Evolutionary conservation across 1,140 invertebrate species (phyloP).

Genomic region (Drosophila miranda): DNA sequence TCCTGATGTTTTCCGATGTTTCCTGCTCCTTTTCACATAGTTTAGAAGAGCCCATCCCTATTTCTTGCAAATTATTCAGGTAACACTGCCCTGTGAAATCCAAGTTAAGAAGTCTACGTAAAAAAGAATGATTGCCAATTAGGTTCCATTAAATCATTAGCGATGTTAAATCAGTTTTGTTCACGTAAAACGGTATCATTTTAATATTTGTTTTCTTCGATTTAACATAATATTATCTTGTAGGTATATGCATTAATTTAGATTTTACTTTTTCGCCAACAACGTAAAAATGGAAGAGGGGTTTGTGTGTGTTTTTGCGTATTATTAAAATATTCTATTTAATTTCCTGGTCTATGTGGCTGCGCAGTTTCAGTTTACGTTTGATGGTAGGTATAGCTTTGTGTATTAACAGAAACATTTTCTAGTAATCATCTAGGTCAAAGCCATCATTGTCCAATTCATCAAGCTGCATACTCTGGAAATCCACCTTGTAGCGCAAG

Average conservation of each 20-base stretch:
- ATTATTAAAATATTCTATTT: slow-evolving; percentile 74
- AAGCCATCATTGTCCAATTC: slow-evolving; percentile 92
- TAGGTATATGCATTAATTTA: slow-evolving; percentile 57
- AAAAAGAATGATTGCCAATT: too few species aligned
- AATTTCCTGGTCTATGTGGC: slow-evolving; percentile 57
- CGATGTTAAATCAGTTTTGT: slow-evolving; percentile 14
- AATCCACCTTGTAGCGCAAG: slow-evolving; percentile 99
- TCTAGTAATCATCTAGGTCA: slow-evolving; percentile 97
- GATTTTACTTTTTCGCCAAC: slow-evolving; percentile 76
- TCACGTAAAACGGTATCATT: slow-evolving; percentile 68
- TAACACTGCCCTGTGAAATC: too few species aligned
- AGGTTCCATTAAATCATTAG: neutral
- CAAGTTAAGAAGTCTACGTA: too few species aligned
- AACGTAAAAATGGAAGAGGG: slow-evolving; percentile 79
- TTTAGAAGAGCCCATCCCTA: too few species aligned
- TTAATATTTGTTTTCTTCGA: slow-evolving; percentile 73
- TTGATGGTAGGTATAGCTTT: slow-evolving; percentile 43
- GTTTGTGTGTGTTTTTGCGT: slow-evolving; percentile 60
- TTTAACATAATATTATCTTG: slow-evolving; percentile 67
- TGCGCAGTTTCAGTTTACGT: slow-evolving; percentile 55
- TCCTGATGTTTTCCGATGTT: too few species aligned
- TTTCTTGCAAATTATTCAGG: too few species aligned
- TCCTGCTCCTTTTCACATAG: too few species aligned
- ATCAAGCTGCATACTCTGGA: slow-evolving; percentile 97
- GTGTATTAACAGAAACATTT: slow-evolving; percentile 54